Percentiles rank a stretch among this genome's conserved stretches.
These are phyloP conservation scores for Xiphias gladius DNA, from an alignment of 2,113 vertebrate genomes.

Conservation along the genomic window DNA sequence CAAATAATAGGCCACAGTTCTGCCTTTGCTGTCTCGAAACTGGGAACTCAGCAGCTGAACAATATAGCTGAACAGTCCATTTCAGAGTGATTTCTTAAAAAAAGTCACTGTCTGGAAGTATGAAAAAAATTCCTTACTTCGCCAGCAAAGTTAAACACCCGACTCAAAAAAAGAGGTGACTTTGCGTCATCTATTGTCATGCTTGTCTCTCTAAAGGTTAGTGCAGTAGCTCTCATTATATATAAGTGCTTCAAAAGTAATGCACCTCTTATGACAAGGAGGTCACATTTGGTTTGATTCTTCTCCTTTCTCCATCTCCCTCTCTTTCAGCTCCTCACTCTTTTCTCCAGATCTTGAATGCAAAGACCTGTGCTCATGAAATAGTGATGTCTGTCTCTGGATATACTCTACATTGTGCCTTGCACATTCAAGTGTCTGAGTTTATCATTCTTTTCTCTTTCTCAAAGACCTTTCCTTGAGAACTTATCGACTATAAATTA, in stretches of 20 bases:
- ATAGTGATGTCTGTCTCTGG: slow-evolving; percentile 20
- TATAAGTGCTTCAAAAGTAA: slow-evolving; percentile 53
- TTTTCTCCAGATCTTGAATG: slow-evolving; percentile 20
- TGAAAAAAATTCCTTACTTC: slow-evolving; percentile 34
- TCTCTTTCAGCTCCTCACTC: not conserved
- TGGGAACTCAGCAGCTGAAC: slow-evolving; percentile 33
- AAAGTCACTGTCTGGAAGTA: slow-evolving; percentile 50
- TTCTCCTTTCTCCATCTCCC: not conserved
- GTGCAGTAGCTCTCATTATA: slow-evolving; percentile 66
- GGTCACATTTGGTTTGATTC: slow-evolving; percentile 60
- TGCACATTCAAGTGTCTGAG: slow-evolving; percentile 18
- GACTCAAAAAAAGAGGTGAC: slow-evolving; percentile 43
- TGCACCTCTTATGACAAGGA: slow-evolving; percentile 52
- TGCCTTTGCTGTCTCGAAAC: slow-evolving; percentile 38
- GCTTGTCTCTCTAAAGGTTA: slow-evolving; percentile 69
- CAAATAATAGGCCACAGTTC: slow-evolving; percentile 25
- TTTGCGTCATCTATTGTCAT: slow-evolving; percentile 54
- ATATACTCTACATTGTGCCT: slow-evolving; percentile 22
- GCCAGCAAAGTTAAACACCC: slow-evolving; percentile 60
- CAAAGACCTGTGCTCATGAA: slow-evolving; percentile 18
- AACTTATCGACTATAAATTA: slow-evolving; percentile 43
- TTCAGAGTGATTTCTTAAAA: slow-evolving; percentile 56
- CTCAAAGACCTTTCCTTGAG: slow-evolving; percentile 23
- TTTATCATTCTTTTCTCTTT: slow-evolving; percentile 33
- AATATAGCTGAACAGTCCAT: slow-evolving; percentile 39